Evolutionary conservation across 2,113 vertebrate species (phyloP).

Genomic region (Gymnocephalus cernua): DNA sequence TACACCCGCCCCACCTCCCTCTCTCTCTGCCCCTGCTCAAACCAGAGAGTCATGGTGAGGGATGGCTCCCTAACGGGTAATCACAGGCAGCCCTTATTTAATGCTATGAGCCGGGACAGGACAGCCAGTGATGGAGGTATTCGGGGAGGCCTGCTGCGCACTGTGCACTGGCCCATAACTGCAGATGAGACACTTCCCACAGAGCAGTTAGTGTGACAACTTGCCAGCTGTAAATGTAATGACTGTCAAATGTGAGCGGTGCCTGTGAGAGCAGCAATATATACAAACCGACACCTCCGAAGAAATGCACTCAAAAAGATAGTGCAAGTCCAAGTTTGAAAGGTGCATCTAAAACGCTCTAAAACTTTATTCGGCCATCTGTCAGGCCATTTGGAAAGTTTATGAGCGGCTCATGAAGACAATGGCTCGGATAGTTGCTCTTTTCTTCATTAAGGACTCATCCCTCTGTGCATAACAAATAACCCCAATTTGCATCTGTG

Average conservation of each 20-base stretch:
- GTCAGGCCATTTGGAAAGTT: conserved; percentile 43
- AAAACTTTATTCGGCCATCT: conserved; percentile 43
- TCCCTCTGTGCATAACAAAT: conserved; percentile 50
- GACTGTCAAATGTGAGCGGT: conserved; percentile 53
- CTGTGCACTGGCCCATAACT: conserved; percentile 68
- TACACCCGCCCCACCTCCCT: background rate
- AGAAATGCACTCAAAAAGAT: conserved; percentile 23
- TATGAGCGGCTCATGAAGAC: conserved; percentile 42
- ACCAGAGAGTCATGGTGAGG: conserved; percentile 50
- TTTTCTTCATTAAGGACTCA: conserved; percentile 63
- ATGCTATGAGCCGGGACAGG: conserved; percentile 55
- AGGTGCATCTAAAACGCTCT: conserved; percentile 40
- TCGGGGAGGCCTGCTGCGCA: conserved; percentile 28
- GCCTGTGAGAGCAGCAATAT: conserved; percentile 51
- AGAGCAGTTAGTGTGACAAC: conserved; percentile 68
- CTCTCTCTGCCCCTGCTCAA: conserved; percentile 12
- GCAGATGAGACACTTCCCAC: conserved; percentile 73
- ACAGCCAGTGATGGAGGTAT: conserved; percentile 69
- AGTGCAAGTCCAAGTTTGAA: conserved; percentile 16
- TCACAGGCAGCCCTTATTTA: conserved; percentile 72
- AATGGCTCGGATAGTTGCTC: conserved; percentile 48
- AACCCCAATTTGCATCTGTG: conserved; percentile 31
- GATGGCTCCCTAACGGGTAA: conserved; percentile 63
- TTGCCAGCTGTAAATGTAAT: conserved; percentile 66
- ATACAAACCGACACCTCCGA: conserved; percentile 54